These are phyloP conservation scores for Atta texana DNA, from an alignment of 1,140 invertebrate species.

Conservation along the genomic window DNA sequence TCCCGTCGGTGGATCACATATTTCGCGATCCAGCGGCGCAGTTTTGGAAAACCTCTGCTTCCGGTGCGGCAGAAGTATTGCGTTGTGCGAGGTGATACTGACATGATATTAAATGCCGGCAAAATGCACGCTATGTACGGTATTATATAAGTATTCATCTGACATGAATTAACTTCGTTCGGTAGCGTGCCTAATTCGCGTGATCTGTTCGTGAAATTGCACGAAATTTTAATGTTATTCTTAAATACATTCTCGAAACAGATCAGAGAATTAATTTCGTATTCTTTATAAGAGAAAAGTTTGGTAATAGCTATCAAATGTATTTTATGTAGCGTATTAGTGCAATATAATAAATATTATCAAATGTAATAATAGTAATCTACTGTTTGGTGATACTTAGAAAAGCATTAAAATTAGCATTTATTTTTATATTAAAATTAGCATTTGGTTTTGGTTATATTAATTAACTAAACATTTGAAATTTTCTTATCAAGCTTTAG, in stretches of 20 bases:
- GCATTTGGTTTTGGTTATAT: no score
- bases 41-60: conserved; percentile 56
- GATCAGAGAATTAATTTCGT: neutral
- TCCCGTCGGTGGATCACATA: conserved; percentile 50
- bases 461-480: no score
- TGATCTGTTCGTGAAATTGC: neutral
- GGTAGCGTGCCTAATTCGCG: neutral
- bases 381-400: no score
- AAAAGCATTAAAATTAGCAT: no score
- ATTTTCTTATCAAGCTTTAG: no score
- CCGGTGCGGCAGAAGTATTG: conserved; percentile 40
- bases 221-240: neutral
- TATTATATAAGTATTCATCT: neutral
- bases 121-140: neutral
- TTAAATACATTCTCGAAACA: neutral
- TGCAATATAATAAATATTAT: no score
- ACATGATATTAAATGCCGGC: conserved; percentile 47
- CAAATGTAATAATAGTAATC: no score
- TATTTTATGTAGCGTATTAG: no score
- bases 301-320: no score
- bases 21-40: conserved; percentile 50
- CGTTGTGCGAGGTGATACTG: conserved; percentile 37
- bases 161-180: neutral
- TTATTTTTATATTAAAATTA: no score
- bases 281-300: neutral